Evolutionary conservation across 2,797 vertebrate species (phyloP).

Genomic region (Pseudochirops cupreus): DNA sequence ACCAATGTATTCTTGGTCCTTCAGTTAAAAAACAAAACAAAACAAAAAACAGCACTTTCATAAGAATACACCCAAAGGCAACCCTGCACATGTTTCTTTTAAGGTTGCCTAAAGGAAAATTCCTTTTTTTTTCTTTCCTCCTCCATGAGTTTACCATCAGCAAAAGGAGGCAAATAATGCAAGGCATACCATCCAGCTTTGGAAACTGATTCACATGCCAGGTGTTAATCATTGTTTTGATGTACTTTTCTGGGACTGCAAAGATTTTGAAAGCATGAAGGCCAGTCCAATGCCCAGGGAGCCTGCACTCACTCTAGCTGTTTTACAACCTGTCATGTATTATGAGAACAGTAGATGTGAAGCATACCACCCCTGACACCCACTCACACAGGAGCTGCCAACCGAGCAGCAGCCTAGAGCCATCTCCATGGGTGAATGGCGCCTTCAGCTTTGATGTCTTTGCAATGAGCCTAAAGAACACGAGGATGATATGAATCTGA

Average conservation of each 20-base stretch:
- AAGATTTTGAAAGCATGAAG: constrained; percentile 18
- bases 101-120: not conserved
- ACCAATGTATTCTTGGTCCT: not conserved
- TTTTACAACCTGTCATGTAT: constrained; percentile 28
- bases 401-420: not conserved
- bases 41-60: not conserved
- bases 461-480: constrained; percentile 60
- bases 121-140: not conserved
- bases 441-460: constrained; percentile 48
- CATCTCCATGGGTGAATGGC: not conserved
- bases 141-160: constrained; percentile 10
- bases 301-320: constrained; percentile 23
- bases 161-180: constrained; percentile 41
- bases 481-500: constrained; percentile 13
- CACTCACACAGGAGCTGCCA: constrained; percentile 21
- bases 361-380: not conserved
- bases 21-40: constrained; percentile 16
- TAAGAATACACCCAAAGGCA: constrained; percentile 8
- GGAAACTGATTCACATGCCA: constrained; percentile 16
- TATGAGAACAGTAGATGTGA: constrained; percentile 53
- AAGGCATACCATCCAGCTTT: constrained; percentile 10
- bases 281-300: not conserved
- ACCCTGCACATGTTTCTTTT: not conserved
- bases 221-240: constrained; percentile 22
- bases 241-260: not conserved